Percentiles rank a stretch among this genome's conserved stretches.
These are phyloP conservation scores for Saturnia pavonia DNA, from an alignment of 2,888 invertebrate genomes.

Conservation along the genomic window DNA sequence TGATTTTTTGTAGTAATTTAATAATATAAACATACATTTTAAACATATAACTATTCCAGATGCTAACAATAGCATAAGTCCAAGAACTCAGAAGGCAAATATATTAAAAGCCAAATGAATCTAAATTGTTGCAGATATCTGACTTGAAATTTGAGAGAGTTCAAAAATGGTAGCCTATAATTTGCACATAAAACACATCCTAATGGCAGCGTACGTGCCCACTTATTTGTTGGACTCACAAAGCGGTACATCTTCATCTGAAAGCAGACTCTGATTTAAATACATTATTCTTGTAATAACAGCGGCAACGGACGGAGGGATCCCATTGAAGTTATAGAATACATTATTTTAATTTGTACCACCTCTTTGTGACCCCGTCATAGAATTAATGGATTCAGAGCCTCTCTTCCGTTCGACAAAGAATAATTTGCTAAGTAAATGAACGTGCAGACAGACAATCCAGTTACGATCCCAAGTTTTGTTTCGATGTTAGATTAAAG, in stretches of 20 bases:
- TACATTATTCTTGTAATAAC: conserved; percentile 81
- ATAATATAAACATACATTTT: too few relatives aligned
- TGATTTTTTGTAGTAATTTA: too few relatives aligned
- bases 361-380: conserved; percentile 81
- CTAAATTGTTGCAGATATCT: conserved; percentile 60
- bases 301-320: conserved; percentile 75
- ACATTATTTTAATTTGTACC: conserved; percentile 81
- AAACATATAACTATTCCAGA: neutral
- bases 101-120: conserved; percentile 73
- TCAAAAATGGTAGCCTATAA: conserved; percentile 79
- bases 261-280: conserved; percentile 80
- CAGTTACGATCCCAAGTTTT: conserved; percentile 75
- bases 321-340: conserved; percentile 79
- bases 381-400: conserved; percentile 81
- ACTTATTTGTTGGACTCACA: conserved; percentile 74
- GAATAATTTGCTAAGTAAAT: conserved; percentile 82
- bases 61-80: neutral
- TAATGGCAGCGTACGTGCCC: conserved; percentile 78
- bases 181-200: conserved; percentile 81
- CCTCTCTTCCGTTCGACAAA: conserved; percentile 80
- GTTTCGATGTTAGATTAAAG: conserved; percentile 80
- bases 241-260: conserved; percentile 77
- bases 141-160: conserved; percentile 60
- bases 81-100: neutral
- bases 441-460: conserved; percentile 80